phyloP scores from a whole-genome alignment of 2,113 vertebrate species.

The Oncorhynchus masou region DNA sequence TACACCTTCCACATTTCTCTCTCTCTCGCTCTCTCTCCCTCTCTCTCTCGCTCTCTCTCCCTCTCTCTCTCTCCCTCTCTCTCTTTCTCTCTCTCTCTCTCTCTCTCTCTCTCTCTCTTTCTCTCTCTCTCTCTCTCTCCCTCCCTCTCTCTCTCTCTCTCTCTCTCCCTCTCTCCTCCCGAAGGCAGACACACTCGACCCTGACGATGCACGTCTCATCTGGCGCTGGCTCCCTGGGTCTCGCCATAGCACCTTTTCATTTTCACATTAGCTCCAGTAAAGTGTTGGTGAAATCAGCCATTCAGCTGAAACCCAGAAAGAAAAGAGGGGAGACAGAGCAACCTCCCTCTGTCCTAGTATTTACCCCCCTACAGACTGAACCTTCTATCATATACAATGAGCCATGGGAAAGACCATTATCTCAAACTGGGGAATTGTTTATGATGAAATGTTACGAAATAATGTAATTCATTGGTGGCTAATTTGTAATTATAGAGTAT shows the following conservation, averaged over 20 bases:
- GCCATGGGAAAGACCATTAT: background rate
- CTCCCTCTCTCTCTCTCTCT: slow-evolving; percentile 7
- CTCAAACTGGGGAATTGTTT: background rate
- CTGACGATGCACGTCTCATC: slow-evolving; percentile 45
- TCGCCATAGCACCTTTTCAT: slow-evolving; percentile 61
- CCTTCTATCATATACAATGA: slow-evolving; percentile 18
- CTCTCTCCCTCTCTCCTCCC: background rate
- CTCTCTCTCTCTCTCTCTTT: no score
- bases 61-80: no score
- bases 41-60: no score
- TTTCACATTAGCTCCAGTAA: slow-evolving; percentile 68
- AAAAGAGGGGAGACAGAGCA: background rate
- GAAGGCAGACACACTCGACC: slow-evolving; percentile 62
- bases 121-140: no score
- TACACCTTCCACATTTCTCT: slow-evolving; percentile 59
- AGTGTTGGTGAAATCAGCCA: slow-evolving; percentile 50
- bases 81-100: no score
- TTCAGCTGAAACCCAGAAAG: slow-evolving; percentile 26
- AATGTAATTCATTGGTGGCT: no score
- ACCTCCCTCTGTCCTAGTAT: slow-evolving; percentile 50
- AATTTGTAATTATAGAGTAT: no score
- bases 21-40: no score
- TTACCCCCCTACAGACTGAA: slow-evolving; percentile 48
- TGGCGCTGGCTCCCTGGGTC: slow-evolving; percentile 40
- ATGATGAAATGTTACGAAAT: background rate